Evolutionary conservation across 2,888 invertebrate genomes (phyloP).

Genomic region (Thecophora atra): DNA sequence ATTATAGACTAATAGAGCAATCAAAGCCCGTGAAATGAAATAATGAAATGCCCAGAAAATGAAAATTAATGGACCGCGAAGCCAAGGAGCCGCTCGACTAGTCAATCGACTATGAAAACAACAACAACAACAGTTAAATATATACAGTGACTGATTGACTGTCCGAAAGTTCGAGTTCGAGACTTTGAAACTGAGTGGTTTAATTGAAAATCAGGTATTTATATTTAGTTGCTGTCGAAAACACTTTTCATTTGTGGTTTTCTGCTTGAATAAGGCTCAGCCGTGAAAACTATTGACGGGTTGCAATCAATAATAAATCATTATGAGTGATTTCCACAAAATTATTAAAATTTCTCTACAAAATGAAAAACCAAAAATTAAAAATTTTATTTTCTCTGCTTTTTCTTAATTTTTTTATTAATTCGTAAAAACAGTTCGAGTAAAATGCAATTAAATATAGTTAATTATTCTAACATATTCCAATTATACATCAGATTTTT

Average conservation of each 20-base stretch:
- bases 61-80: background rate
- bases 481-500: no score
- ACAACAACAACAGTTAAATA: background rate
- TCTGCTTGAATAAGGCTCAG: no score
- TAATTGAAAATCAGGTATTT: background rate
- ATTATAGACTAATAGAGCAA: background rate
- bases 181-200: no score
- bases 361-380: background rate
- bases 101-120: background rate
- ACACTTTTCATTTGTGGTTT: constrained; percentile 13
- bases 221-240: background rate
- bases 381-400: background rate
- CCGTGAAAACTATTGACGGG: no score
- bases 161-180: no score
- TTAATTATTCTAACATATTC: no score
- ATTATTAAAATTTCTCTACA: constrained; percentile 12
- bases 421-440: no score
- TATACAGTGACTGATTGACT: no score
- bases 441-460: no score
- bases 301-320: no score
- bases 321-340: constrained; percentile 12
- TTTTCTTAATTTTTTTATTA: background rate
- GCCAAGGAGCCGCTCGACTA: background rate
- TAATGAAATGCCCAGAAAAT: background rate
- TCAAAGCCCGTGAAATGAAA: background rate